phyloP scores from a whole-genome alignment of 2,797 vertebrate genomes.

The Decapterus maruadsi region DNA sequence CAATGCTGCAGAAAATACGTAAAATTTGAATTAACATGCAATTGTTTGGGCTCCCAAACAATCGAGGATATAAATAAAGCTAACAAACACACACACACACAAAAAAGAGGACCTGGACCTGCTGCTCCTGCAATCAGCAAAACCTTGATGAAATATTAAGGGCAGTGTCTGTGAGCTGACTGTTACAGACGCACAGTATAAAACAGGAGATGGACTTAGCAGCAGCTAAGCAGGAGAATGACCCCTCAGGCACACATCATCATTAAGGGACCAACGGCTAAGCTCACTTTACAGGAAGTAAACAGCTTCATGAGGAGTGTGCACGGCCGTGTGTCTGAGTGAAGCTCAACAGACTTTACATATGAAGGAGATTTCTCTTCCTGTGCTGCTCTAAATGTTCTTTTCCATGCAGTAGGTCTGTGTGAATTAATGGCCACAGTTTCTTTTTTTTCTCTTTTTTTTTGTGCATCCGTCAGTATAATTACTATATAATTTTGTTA shows the following conservation, averaged over 20 bases:
- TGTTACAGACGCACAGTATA: conserved; percentile 16
- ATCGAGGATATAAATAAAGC: neutral
- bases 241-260: conserved; percentile 53
- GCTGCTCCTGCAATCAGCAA: conserved; percentile 43
- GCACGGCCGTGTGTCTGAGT: conserved; percentile 2
- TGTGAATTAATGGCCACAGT: conserved; percentile 34
- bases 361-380: conserved; percentile 3
- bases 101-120: conserved; percentile 33
- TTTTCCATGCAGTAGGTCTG: conserved; percentile 13
- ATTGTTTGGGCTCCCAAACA: neutral
- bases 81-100: conserved; percentile 12
- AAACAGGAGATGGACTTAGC: conserved; percentile 30
- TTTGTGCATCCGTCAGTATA: conserved; percentile 57
- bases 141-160: conserved; percentile 64
- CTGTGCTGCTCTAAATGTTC: conserved; percentile 1
- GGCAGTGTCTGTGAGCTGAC: conserved; percentile 46
- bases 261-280: conserved; percentile 53
- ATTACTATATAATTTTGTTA: conserved; percentile 67
- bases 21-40: neutral
- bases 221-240: conserved; percentile 29
- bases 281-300: conserved; percentile 48
- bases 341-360: conserved; percentile 1
- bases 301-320: conserved; percentile 35
- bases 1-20: conserved; percentile 12
- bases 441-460: no score